Evolutionary conservation across 1,140 invertebrate species (phyloP), one percentile per base, ranked within the genome.

Genomic region (Macrocentrus cingulum): DNA sequence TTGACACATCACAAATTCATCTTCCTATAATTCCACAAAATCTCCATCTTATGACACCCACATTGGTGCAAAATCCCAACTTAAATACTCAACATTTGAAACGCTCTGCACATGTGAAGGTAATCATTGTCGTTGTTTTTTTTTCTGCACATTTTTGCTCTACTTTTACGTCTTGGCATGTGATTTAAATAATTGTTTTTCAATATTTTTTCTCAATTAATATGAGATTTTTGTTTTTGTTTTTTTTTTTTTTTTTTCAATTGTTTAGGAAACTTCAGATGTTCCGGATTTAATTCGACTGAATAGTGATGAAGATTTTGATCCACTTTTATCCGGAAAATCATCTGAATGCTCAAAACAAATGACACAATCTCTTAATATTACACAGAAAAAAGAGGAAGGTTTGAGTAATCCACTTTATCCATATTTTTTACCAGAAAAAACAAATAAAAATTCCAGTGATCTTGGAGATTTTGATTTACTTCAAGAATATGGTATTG

Each of bases 391-490:
- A 71, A 65, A n/a, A n/a, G n/a, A 71, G 16, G 73, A 81, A 50
- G 80, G 77, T 46, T 71, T 84, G n/a, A 82, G 76, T 54, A 86
- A 85, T 65, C 84, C 84, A 0, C 64, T 85, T 1, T 86, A 85
- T 63, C 82, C 83, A 0, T 85, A 84, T 59, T 84, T 83, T 62
- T 72, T 79, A 22, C 82, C 83, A 8, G 66, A 78, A 53, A 72
- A 77, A 34, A 67, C 66, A 61, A 69, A 2, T 29, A 62, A 51
- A 7, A 71, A 68, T 66, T 68, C 58, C 20, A 70, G 37, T 8
- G 68, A 71, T n/a, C 16, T 65, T 57, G 81, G 72, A 63, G 82
- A 84, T 46, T 71, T 81, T 49, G 82, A 83, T 67, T 61, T 84
- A 25, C 67, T 84, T 20, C 80, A 83, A 23, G 82, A 83, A 59